Percentiles rank a stretch among this genome's conserved stretches.
phyloP scores from a whole-genome alignment of 2,113 vertebrate genomes.

The Danio rerio region DNA sequence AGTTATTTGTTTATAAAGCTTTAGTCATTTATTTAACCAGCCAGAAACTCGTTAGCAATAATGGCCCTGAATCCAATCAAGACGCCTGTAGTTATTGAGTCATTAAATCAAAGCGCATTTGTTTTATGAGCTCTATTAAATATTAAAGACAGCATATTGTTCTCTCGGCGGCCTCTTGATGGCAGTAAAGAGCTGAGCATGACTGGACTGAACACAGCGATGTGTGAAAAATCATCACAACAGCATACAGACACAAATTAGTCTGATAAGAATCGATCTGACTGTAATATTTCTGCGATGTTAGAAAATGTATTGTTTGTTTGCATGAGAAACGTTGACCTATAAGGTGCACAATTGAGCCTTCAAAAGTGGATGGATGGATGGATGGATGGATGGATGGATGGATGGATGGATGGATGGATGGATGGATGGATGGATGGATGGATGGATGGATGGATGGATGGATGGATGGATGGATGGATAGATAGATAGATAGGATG shows the following conservation, averaged over 20 bases:
- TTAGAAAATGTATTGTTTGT: not conserved
- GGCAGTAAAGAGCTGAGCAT: slow-evolving; percentile 50
- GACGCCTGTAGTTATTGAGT: slow-evolving; percentile 13
- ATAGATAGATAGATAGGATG: too few relatives aligned
- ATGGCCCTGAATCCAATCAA: not conserved
- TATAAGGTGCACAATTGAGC: not conserved
- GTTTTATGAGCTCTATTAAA: not conserved
- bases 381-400: not conserved
- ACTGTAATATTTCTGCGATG: not conserved
- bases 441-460: too few relatives aligned
- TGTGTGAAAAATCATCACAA: not conserved
- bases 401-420: too few relatives aligned
- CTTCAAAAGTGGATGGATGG: too few relatives aligned
- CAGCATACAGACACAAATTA: not conserved
- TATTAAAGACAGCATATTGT: not conserved
- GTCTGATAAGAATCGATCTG: too few relatives aligned
- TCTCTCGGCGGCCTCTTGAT: slow-evolving; percentile 38
- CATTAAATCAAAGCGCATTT: slow-evolving; percentile 15
- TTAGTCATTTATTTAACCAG: not conserved
- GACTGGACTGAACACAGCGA: not conserved
- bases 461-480: too few relatives aligned
- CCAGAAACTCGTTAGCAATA: slow-evolving; percentile 25
- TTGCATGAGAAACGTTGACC: too few relatives aligned
- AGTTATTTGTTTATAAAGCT: slow-evolving; percentile 13
- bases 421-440: not conserved